Conservation (phyloP, 1,140 invertebrate species). For the Achatina immaculata region DNA sequence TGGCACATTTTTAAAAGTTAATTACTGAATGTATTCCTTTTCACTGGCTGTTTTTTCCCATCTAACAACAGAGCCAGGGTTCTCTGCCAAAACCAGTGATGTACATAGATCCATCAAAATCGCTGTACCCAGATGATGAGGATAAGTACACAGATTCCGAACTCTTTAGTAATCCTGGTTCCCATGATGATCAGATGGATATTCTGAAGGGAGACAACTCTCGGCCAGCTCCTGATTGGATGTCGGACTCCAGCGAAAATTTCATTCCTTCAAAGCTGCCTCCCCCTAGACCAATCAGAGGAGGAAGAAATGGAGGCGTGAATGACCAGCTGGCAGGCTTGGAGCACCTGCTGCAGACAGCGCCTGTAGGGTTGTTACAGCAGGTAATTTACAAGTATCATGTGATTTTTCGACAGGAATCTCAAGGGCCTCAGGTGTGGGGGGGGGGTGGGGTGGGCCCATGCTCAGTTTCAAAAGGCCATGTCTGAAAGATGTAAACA, state of each 20-base stretch:
- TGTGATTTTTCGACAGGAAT: no score
- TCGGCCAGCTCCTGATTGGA: slow-evolving; percentile 47
- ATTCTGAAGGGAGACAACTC: slow-evolving; percentile 46
- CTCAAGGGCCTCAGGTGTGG: no score
- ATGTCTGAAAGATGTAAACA: no score
- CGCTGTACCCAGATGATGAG: slow-evolving; percentile 43
- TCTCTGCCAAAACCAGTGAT: slow-evolving; percentile 58
- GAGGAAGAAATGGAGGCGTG: slow-evolving; percentile 11
- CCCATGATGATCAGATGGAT: slow-evolving; percentile 47
- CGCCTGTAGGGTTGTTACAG: slow-evolving; percentile 38
- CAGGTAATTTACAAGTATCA: slow-evolving; percentile 25
- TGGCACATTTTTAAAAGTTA: background rate
- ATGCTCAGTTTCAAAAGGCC: no score
- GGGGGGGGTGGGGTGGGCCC: no score
- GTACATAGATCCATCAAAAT: slow-evolving; percentile 45
- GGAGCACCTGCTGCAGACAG: slow-evolving; percentile 31
- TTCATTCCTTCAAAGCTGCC: slow-evolving; percentile 36
- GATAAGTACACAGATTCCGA: slow-evolving; percentile 63
- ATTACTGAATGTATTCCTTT: no score
- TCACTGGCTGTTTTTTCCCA: background rate
- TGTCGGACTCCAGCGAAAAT: slow-evolving; percentile 54
- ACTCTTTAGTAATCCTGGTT: slow-evolving; percentile 63
- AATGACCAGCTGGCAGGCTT: slow-evolving; percentile 28
- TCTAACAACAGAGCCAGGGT: slow-evolving; percentile 21
- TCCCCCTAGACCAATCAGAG: slow-evolving; percentile 31